A percentile compares a stretch with the other conserved stretches of the same genome.
These are phyloP conservation scores for Mesodorylaimus sp. DNA, from an alignment of 2,888 invertebrate genomes.

Conservation along the genomic window DNA sequence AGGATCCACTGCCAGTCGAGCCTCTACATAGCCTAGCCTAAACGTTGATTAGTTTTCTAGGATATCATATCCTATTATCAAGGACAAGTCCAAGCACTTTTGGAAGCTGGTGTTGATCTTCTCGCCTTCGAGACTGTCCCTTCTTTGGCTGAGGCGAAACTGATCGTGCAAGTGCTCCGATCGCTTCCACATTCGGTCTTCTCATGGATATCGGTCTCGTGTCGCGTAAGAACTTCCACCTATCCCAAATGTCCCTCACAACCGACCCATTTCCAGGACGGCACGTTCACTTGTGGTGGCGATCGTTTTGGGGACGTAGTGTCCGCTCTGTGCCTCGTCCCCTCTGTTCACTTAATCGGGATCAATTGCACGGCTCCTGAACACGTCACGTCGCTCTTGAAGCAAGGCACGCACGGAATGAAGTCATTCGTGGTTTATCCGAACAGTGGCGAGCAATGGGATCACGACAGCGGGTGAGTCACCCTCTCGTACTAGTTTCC, in stretches of 20 bases:
- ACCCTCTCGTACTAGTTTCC: background rate
- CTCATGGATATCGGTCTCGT: slow-evolving; percentile 73
- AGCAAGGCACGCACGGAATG: slow-evolving; percentile 16
- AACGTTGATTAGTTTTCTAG: slow-evolving; percentile 28
- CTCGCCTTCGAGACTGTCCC: slow-evolving; percentile 83
- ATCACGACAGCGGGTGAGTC: slow-evolving; percentile 32
- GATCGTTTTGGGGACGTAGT: slow-evolving; percentile 57
- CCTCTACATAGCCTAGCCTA: too few relatives aligned
- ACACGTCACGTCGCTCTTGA: slow-evolving; percentile 45
- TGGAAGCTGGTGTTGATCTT: slow-evolving; percentile 61
- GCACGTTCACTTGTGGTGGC: slow-evolving; percentile 51
- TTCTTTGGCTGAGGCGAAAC: slow-evolving; percentile 59
- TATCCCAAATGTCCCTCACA: background rate
- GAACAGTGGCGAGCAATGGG: slow-evolving; percentile 69
- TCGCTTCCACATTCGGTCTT: slow-evolving; percentile 44
- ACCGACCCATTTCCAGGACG: slow-evolving; percentile 40
- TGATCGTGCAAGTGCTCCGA: slow-evolving; percentile 54
- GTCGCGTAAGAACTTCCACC: slow-evolving; percentile 43
- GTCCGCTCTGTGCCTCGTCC: slow-evolving; percentile 26
- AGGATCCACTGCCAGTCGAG: too few relatives aligned
- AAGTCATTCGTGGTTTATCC: slow-evolving; percentile 76
- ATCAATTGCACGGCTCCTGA: slow-evolving; percentile 64
- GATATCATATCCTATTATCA: slow-evolving; percentile 64
- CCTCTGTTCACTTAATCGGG: slow-evolving; percentile 58
- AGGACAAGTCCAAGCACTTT: slow-evolving; percentile 55